phyloP scores from a whole-genome alignment of 2,797 vertebrate genomes.

The Smutsia temminckii region DNA sequence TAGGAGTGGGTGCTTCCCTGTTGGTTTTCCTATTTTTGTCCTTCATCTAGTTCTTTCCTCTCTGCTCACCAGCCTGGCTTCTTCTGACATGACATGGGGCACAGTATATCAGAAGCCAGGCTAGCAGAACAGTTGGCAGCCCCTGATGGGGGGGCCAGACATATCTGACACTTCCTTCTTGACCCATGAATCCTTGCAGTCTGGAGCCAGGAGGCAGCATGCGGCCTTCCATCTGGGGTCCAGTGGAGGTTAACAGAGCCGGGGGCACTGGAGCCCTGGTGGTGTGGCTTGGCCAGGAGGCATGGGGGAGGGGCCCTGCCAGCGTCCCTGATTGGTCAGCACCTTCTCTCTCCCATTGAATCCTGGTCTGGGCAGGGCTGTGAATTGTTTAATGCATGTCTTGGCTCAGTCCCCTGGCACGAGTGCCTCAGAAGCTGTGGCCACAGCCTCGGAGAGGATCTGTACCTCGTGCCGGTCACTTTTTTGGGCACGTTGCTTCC shows the following conservation, averaged over 20 bases:
- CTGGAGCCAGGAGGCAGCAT: background rate
- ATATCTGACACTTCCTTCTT: background rate
- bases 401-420: constrained; percentile 23
- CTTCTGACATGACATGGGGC: background rate
- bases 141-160: background rate
- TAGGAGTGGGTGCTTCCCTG: background rate
- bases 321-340: constrained; percentile 20
- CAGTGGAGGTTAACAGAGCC: constrained; percentile 22
- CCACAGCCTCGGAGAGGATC: background rate
- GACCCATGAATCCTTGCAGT: background rate
- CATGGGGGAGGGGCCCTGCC: background rate
- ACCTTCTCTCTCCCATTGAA: background rate
- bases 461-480: background rate
- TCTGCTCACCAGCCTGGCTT: background rate
- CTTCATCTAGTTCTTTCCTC: background rate
- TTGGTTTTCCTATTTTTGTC: background rate
- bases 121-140: background rate
- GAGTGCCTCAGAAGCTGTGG: background rate
- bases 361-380: background rate
- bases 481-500: background rate
- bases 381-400: constrained; percentile 36
- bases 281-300: background rate
- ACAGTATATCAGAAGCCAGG: background rate
- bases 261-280: background rate
- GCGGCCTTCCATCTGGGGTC: background rate